Conservation (phyloP, 2,113 vertebrate genomes). For the Burhinus bistriatus region DNA sequence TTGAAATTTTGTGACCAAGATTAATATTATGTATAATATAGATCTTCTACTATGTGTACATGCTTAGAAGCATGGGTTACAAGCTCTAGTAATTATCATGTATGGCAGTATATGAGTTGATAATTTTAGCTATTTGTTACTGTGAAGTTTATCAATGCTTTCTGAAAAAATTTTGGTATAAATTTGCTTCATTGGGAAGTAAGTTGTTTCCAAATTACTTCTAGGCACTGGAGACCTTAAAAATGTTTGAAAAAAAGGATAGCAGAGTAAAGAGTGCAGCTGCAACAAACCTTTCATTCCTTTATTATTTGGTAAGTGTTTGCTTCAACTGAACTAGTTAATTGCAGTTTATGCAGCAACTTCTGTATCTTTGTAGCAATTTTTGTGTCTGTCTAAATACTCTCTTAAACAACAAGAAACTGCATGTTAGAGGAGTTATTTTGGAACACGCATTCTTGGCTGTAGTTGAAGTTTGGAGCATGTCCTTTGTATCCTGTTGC, state of each 20-base stretch:
- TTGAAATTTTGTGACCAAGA: neutral
- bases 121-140: neutral
- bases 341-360: neutral
- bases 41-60: neutral
- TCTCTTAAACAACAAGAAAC: neutral
- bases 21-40: neutral
- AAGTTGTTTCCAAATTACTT: conserved; percentile 47
- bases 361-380: neutral
- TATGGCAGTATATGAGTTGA: neutral
- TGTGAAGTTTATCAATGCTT: neutral
- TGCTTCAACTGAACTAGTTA: neutral
- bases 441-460: neutral
- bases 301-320: conserved; percentile 90
- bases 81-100: neutral
- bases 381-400: neutral
- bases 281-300: conserved; percentile 93
- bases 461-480: neutral
- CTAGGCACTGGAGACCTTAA: conserved; percentile 92
- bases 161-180: neutral
- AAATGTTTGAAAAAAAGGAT: conserved; percentile 96
- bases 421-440: neutral
- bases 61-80: neutral
- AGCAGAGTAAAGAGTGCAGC: conserved; percentile 95
- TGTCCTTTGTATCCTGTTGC: neutral
- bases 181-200: neutral